phyloP scores from a whole-genome alignment of 2,888 invertebrate genomes.

The Spatulosminthurus flaviceps region DNA sequence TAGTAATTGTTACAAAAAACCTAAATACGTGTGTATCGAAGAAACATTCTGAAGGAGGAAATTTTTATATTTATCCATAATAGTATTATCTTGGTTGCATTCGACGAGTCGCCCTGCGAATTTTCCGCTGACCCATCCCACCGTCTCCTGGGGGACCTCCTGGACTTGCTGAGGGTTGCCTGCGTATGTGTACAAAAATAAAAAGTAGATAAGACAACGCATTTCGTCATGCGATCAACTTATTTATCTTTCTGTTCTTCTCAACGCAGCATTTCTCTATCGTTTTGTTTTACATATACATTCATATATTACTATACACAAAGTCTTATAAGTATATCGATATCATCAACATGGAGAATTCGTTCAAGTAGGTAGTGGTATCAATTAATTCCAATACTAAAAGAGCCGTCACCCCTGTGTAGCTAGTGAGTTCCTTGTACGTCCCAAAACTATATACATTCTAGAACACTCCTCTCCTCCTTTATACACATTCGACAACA shows the following conservation, averaged over 20 bases:
- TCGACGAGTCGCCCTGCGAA: constrained; percentile 35
- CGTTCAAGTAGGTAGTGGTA: not conserved
- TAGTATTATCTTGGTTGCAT: constrained; percentile 36
- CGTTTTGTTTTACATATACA: too few relatives aligned
- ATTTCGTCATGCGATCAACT: not conserved
- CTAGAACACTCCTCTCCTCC: constrained; percentile 1
- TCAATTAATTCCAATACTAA: not conserved
- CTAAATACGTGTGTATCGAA: not conserved
- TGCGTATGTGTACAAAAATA: not conserved
- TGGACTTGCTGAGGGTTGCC: constrained; percentile 31
- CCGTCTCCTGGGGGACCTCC: constrained; percentile 26
- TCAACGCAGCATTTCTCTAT: not conserved
- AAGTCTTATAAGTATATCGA: not conserved
- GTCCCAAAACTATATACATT: constrained; percentile 1
- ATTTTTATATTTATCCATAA: not conserved
- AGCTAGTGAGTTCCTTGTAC: constrained; percentile 16
- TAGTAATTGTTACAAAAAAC: not conserved
- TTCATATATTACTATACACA: not conserved
- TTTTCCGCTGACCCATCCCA: constrained; percentile 32
- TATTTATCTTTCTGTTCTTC: not conserved
- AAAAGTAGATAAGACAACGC: constrained; percentile 20
- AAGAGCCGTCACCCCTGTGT: too few relatives aligned
- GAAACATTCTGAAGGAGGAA: not conserved
- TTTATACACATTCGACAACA: not conserved
- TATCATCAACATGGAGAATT: constrained; percentile 20